Percentiles rank a stretch among this genome's conserved stretches.
Evolutionary conservation across 2,797 vertebrate species (phyloP).

Genomic region (Danio kyathit): DNA sequence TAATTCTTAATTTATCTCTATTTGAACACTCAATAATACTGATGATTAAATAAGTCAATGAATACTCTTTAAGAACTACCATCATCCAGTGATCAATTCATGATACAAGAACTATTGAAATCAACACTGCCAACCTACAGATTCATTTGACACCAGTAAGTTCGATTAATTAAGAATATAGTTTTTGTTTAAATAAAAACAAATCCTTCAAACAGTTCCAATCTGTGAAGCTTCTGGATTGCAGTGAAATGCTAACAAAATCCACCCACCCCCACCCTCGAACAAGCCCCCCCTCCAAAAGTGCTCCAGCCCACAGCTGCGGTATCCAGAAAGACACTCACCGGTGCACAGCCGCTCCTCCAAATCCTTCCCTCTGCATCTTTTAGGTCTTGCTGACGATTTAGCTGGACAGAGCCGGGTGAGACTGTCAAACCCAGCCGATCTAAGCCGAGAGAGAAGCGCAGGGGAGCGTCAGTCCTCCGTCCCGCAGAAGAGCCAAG

Average conservation of each 20-base stretch:
- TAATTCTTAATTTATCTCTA: no score
- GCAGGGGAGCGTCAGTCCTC: slow-evolving; percentile 73
- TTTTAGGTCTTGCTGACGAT: slow-evolving; percentile 55
- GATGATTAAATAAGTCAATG: no score
- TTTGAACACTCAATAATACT: no score
- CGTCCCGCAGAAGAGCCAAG: slow-evolving; percentile 76
- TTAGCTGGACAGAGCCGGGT: slow-evolving; percentile 44
- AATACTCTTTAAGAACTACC: no score
- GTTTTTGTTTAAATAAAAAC: neutral
- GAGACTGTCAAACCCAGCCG: slow-evolving; percentile 33
- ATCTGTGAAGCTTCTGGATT: slow-evolving; percentile 4
- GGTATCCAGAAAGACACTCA: slow-evolving; percentile 76
- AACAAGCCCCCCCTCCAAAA: slow-evolving; percentile 37
- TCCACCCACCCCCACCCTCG: slow-evolving; percentile 52
- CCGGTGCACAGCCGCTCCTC: slow-evolving; percentile 71
- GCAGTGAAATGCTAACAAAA: slow-evolving; percentile 45
- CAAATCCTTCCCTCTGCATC: slow-evolving; percentile 65
- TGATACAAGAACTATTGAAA: no score
- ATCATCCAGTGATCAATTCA: no score
- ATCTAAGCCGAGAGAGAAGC: slow-evolving; percentile 55
- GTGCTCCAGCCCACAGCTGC: slow-evolving; percentile 73
- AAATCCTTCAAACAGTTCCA: neutral
- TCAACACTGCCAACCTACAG: neutral
- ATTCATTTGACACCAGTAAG: neutral
- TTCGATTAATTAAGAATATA: neutral